Evolutionary conservation across 2,888 invertebrate species (phyloP), one percentile per base, ranked within the genome.

Genomic region (Athetis lepigone): DNA sequence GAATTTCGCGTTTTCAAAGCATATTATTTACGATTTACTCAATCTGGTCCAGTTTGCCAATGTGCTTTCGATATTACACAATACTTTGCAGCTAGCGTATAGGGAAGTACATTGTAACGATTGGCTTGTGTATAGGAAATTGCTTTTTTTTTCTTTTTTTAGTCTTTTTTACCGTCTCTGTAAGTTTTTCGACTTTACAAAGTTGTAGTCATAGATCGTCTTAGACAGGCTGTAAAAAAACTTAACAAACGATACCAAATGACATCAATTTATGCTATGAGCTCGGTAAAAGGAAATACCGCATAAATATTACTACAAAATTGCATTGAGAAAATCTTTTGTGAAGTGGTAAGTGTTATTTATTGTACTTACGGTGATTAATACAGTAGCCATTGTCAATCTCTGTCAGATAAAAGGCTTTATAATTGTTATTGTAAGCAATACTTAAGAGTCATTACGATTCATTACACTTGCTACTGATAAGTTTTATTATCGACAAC

Each of bases 361-460:
- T 23, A 46, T 45, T 25, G 4, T 19, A 8, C 4, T n/a, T 36
- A 37, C n/a, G 36, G n/a, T 11, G 25, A 59, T 70, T 47, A 69
- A 43, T 40, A 49, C 51, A 52, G 61, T 56, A 75, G 70, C 51
- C 27, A 13, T 21, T 37, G 6, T 3, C 27, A 59, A 50, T 70
- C 37, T 29, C 13, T n/a, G 27, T 36, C 49, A 27, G 60, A 39
- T 60, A 42, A 51, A 39, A 4, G 33, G 45, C 40, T 45, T 61
- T n/a, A n/a, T n/a, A 50, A 63, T 36, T 47, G 36, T 36, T 36
- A 47, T 11, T n/a, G 51, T 75, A 51, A 39, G 36, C 13, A 39
- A 13, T 13, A 39, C 36, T 56, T 58, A 47, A 33, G 42, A 70
- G n/a, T 60, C 37, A 55, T 70, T 75, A 68, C 60, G 9, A 13